A percentile compares a stretch with the other conserved stretches of the same genome.
Evolutionary conservation across 2,797 vertebrate species (phyloP).

Genomic region (Coilia nasus): DNA sequence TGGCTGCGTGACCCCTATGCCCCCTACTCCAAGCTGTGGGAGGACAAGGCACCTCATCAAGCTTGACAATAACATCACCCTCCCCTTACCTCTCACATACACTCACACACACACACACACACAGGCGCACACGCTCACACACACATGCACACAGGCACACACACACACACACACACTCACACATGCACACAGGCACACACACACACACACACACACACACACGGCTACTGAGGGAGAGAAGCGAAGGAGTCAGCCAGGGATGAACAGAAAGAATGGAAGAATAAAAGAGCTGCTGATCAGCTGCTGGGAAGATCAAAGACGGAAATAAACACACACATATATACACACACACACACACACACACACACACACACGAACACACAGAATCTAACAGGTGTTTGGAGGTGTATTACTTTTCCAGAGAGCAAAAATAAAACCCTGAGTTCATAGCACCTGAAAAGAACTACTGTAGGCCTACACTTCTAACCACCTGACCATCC

Average conservation of each 20-base stretch:
- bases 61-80: conserved; percentile 11
- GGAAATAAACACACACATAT: not conserved
- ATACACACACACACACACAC: not conserved
- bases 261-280: not conserved
- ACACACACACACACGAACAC: not conserved
- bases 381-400: not conserved
- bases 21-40: not conserved
- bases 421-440: not conserved
- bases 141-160: no score
- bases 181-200: no score
- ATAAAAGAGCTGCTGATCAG: not conserved
- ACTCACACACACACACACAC: not conserved
- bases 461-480: no score
- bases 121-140: no score
- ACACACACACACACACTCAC: no score
- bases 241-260: not conserved
- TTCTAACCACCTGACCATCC: not conserved
- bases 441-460: not conserved
- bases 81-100: not conserved
- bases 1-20: no score
- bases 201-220: not conserved
- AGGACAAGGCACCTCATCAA: not conserved
- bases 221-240: not conserved
- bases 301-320: not conserved
- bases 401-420: not conserved